Evolutionary conservation across 1,140 invertebrate species (phyloP), one percentile per base, ranked within the genome.

Genomic region (Phortica variegata): DNA sequence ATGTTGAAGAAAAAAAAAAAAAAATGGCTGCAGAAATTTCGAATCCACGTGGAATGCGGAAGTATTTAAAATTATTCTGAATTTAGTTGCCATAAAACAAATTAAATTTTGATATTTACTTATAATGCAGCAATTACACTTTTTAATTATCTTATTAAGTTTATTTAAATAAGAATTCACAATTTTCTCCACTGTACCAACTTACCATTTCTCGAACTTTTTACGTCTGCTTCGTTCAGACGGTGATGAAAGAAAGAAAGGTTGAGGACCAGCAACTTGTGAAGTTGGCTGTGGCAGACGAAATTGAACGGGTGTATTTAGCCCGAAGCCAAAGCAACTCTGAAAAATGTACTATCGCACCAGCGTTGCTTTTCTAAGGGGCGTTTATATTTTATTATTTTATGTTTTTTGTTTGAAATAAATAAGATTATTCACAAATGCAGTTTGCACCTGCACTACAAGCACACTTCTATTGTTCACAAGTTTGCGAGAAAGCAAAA

Each of bases 181-280:
- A 33, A 21, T 10, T 12, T 19, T 8, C n/a, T 16, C 33, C n/a
- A 33, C 40, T 32, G 5, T 13, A 15, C 2, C 19, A 40, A 45
- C 63, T 74, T 54, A 74, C 71, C 63, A 74, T 74, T 56, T 44
- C n/a, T 15, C 32, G 26, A 52, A 26, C 20, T 20, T 21, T 31
- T 36, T 29, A 53, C 66, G 65, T 69, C 71, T 52, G 47, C 55
- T 58, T 68, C 47, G 23, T 57, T 72, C 61, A 63, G 68, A 72
- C 59, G 71, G 52, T 62, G 68, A 54, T 58, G 58, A 60, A 41
- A 55, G 52, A 74, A 72, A 74, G 71, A 74, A 73, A 40, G 65
- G 54, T 60, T 52, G 3, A 26, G 19, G 16, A 13, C 26, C 18
- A 12, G 21, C 12, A 31, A 8, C 10, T 26, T 34, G 34, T 29